Evolutionary conservation across 1,140 invertebrate genomes (phyloP).

Genomic region (Globodera ellingtonae): DNA sequence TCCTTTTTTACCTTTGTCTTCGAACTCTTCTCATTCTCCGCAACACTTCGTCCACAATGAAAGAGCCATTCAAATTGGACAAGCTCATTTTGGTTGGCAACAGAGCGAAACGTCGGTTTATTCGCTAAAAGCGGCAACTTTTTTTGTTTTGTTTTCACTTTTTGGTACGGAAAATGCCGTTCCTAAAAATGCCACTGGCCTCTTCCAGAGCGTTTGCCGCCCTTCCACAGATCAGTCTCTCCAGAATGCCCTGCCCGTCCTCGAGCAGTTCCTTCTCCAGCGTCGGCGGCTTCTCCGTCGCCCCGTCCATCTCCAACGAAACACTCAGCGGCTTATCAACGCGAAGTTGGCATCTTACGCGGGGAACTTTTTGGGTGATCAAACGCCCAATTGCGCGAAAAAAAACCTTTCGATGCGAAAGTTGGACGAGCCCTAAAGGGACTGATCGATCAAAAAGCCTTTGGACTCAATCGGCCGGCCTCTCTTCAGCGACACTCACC

Average conservation of each 20-base stretch:
- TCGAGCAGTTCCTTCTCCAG: conserved; percentile 1
- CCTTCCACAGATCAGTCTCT: conserved; percentile 46
- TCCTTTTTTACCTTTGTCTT: conserved; percentile 20
- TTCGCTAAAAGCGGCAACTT: conserved; percentile 15
- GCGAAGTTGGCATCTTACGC: conserved; percentile 8
- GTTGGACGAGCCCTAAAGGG: conserved; percentile 17
- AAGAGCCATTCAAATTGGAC: conserved; percentile 46
- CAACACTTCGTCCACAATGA: conserved; percentile 44
- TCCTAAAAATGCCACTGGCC: conserved; percentile 1
- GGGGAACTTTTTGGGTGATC: not conserved
- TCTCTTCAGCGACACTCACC: conserved; percentile 13
- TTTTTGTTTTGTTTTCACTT: not conserved
- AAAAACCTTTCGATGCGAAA: conserved; percentile 21
- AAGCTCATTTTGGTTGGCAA: conserved; percentile 47
- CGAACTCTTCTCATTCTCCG: conserved; percentile 27
- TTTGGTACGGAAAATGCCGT: too few relatives aligned
- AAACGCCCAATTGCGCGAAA: not conserved
- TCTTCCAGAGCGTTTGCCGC: conserved; percentile 50
- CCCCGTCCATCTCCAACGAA: not conserved
- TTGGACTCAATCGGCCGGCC: not conserved
- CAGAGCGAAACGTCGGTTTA: conserved; percentile 52
- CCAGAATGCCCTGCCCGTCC: conserved; percentile 5
- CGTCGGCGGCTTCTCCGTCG: not conserved
- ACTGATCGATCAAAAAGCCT: not conserved
- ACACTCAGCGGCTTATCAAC: conserved; percentile 10